These are phyloP conservation scores for Phycodurus eques DNA, from an alignment of 2,113 vertebrate genomes.

Conservation along the genomic window DNA sequence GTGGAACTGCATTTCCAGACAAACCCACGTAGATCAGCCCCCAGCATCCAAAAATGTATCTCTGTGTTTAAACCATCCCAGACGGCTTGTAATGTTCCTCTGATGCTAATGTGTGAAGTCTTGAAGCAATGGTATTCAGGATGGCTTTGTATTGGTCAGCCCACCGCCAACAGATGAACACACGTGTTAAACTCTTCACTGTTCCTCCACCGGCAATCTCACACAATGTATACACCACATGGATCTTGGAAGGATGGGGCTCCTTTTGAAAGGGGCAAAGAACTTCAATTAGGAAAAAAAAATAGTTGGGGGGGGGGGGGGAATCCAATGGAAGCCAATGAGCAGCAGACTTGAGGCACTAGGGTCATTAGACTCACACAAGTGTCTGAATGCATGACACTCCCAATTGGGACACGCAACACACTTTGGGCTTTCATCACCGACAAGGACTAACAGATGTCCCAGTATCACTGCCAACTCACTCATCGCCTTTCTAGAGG, in stretches of 20 bases:
- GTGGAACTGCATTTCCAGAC: not conserved
- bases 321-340: conserved; percentile 41
- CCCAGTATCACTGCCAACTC: conserved; percentile 64
- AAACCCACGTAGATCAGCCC: not conserved
- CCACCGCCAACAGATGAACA: conserved; percentile 52
- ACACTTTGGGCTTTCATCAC: conserved; percentile 56
- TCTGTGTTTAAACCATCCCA: conserved; percentile 50
- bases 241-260: conserved; percentile 32
- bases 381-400: conserved; percentile 60
- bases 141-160: conserved; percentile 50
- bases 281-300: conserved; percentile 48
- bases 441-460: conserved; percentile 75
- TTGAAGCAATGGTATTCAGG: conserved; percentile 34
- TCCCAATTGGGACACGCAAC: conserved; percentile 61
- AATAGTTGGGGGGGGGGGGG: conserved; percentile 18
- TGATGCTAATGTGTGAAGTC: conserved; percentile 50
- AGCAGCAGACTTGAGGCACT: conserved; percentile 42
- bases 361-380: conserved; percentile 65
- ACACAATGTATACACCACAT: conserved; percentile 58
- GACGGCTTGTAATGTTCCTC: conserved; percentile 64
- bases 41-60: conserved; percentile 5
- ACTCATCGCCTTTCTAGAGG: conserved; percentile 44
- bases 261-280: conserved; percentile 40
- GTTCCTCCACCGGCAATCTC: conserved; percentile 46
- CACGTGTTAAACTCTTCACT: conserved; percentile 51